Percentiles rank a stretch among this genome's conserved stretches.
Conservation (phyloP, 2,797 vertebrate species). For the Coregonus sp. region DNA sequence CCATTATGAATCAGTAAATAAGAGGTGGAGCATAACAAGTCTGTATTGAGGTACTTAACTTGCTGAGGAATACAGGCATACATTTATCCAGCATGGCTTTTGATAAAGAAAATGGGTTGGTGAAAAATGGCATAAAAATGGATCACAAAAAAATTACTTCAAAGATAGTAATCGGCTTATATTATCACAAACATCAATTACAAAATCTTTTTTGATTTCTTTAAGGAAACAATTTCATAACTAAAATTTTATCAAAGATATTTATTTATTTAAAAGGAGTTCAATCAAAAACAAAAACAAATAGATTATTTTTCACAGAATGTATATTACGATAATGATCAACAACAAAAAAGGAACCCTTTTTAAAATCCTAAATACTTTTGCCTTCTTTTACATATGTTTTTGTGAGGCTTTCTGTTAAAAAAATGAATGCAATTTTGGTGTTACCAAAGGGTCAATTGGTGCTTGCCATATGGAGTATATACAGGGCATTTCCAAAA, state of each 20-base stretch:
- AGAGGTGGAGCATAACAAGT: not conserved
- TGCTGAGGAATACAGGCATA: not conserved
- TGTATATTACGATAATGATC: constrained; percentile 64
- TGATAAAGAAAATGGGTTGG: not conserved
- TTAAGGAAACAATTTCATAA: constrained; percentile 53
- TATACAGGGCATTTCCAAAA: constrained; percentile 71
- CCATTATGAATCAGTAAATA: not conserved
- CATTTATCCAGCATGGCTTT: not conserved
- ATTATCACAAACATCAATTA: constrained; percentile 9
- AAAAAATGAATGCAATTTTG: constrained; percentile 48
- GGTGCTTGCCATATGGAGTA: constrained; percentile 60
- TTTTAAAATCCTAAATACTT: constrained; percentile 22
- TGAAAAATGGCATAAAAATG: not conserved
- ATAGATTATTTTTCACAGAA: constrained; percentile 60
- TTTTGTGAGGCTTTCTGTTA: constrained; percentile 45
- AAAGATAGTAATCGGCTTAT: not conserved
- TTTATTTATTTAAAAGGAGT: constrained; percentile 75
- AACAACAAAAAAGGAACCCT: constrained; percentile 48
- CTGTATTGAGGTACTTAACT: constrained; percentile 4
- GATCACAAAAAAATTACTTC: not conserved
- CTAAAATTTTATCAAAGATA: constrained; percentile 70
- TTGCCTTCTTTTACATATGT: constrained; percentile 38
- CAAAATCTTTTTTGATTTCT: constrained; percentile 16
- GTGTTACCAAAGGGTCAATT: constrained; percentile 48
- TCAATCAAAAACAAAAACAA: constrained; percentile 62